Conservation (phyloP, 2,797 vertebrate genomes). For the Knipowitschia caucasica region DNA sequence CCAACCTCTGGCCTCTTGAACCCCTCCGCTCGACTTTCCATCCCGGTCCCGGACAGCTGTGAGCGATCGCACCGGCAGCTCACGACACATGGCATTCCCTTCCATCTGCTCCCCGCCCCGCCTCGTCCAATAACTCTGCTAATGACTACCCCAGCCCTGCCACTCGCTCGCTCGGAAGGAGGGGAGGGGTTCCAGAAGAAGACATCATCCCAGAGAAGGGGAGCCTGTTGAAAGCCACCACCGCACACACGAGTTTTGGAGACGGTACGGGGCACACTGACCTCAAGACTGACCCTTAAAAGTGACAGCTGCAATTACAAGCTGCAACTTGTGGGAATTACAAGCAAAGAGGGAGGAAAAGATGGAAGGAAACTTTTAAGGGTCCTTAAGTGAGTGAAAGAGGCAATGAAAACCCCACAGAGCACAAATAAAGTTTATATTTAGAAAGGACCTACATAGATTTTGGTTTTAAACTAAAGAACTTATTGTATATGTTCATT, state of each 20-base stretch:
- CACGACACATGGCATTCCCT: slow-evolving; percentile 48
- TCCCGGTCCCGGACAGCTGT: slow-evolving; percentile 59
- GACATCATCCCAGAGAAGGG: slow-evolving; percentile 35
- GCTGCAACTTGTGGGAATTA: slow-evolving; percentile 34
- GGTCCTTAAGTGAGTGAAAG: not conserved
- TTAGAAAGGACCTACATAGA: too few relatives aligned
- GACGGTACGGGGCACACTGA: slow-evolving; percentile 32
- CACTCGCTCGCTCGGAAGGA: slow-evolving; percentile 18
- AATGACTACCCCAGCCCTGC: slow-evolving; percentile 55
- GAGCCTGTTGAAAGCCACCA: slow-evolving; percentile 36
- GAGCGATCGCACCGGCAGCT: slow-evolving; percentile 56
- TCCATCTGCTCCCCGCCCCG: slow-evolving; percentile 59
- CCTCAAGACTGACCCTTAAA: slow-evolving; percentile 49
- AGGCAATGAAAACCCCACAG: too few relatives aligned
- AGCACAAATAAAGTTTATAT: too few relatives aligned
- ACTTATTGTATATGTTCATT: too few relatives aligned
- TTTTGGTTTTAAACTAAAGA: not conserved
- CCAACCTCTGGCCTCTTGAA: slow-evolving; percentile 34
- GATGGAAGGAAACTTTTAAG: not conserved
- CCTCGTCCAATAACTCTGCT: slow-evolving; percentile 35
- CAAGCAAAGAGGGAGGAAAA: slow-evolving; percentile 18
- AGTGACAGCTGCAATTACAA: slow-evolving; percentile 64
- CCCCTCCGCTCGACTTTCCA: slow-evolving; percentile 52
- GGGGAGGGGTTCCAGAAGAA: slow-evolving; percentile 24
- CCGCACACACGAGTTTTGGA: slow-evolving; percentile 34